Evolutionary conservation across 1,140 invertebrate species (phyloP).

Genomic region (Andrena cerasifolii): DNA sequence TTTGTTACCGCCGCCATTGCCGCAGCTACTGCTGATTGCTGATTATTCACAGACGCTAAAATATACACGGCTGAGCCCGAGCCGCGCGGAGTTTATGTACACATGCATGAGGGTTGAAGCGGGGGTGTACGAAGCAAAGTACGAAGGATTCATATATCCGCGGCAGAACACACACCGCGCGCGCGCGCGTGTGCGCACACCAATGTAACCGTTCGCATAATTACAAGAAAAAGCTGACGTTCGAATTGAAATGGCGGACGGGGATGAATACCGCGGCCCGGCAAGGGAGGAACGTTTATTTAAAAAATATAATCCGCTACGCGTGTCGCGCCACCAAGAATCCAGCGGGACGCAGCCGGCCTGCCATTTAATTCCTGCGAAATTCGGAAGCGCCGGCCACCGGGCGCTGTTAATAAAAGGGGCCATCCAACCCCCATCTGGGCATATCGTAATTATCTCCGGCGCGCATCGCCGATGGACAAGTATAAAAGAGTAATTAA

Average conservation of each 20-base stretch:
- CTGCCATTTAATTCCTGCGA: not conserved
- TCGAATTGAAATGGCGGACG: slow-evolving; percentile 7
- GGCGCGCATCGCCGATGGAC: not conserved
- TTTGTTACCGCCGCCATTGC: slow-evolving; percentile 72
- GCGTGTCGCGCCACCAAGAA: not conserved
- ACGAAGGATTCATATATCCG: slow-evolving; percentile 60
- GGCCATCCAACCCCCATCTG: not conserved
- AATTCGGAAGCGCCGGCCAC: not conserved
- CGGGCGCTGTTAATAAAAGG: not conserved
- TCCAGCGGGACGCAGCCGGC: not conserved
- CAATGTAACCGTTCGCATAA: slow-evolving; percentile 53
- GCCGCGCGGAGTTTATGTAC: slow-evolving; percentile 64
- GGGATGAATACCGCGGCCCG: slow-evolving; percentile 16
- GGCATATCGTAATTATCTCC: not conserved
- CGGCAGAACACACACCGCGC: not conserved
- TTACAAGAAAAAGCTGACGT: slow-evolving; percentile 37
- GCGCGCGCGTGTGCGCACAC: slow-evolving; percentile 24
- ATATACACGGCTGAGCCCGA: slow-evolving; percentile 68
- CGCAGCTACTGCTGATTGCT: slow-evolving; percentile 72
- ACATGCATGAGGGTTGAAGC: slow-evolving; percentile 50
- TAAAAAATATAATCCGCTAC: slow-evolving; percentile 35
- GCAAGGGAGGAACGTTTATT: slow-evolving; percentile 24
- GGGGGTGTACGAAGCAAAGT: slow-evolving; percentile 42
- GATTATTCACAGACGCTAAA: slow-evolving; percentile 74
- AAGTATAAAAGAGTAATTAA: slow-evolving; percentile 5